phyloP scores from a whole-genome alignment of 1,140 invertebrate species.

The Eciton burchellii region DNA sequence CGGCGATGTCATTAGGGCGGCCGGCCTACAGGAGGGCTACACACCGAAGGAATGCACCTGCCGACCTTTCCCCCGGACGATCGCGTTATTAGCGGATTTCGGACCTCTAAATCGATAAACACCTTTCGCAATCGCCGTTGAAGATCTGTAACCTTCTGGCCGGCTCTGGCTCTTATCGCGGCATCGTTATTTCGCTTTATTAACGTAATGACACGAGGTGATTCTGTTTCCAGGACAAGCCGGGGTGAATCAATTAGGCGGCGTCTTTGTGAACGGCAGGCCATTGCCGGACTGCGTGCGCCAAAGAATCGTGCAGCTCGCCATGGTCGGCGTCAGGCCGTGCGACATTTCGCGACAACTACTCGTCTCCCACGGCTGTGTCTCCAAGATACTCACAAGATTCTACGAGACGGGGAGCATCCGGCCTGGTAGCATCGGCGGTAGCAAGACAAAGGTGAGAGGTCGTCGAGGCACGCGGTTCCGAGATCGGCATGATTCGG shows the following conservation, averaged over 20 bases:
- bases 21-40: constrained; percentile 8
- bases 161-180: not conserved
- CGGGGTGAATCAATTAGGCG: constrained; percentile 97
- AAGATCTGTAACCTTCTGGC: constrained; percentile 26
- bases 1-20: constrained; percentile 62
- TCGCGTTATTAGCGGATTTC: constrained; percentile 60
- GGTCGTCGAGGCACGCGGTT: not conserved
- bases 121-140: constrained; percentile 30
- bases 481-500: not conserved
- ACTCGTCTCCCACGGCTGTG: constrained; percentile 97
- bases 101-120: constrained; percentile 43
- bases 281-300: constrained; percentile 97
- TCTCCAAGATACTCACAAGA: constrained; percentile 98
- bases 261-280: constrained; percentile 98
- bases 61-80: constrained; percentile 35
- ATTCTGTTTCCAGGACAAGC: constrained; percentile 91
- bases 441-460: constrained; percentile 95
- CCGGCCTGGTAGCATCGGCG: constrained; percentile 95
- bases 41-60: constrained; percentile 53
- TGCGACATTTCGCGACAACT: constrained; percentile 98
- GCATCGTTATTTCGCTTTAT: constrained; percentile 27
- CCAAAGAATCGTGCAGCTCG: constrained; percentile 96
- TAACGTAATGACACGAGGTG: constrained; percentile 19
- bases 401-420: constrained; percentile 98
- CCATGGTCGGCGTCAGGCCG: constrained; percentile 95